Percentiles rank a stretch among this genome's conserved stretches.
phyloP scores from a whole-genome alignment of 2,113 vertebrate genomes.

The Rhinogobius similis region DNA sequence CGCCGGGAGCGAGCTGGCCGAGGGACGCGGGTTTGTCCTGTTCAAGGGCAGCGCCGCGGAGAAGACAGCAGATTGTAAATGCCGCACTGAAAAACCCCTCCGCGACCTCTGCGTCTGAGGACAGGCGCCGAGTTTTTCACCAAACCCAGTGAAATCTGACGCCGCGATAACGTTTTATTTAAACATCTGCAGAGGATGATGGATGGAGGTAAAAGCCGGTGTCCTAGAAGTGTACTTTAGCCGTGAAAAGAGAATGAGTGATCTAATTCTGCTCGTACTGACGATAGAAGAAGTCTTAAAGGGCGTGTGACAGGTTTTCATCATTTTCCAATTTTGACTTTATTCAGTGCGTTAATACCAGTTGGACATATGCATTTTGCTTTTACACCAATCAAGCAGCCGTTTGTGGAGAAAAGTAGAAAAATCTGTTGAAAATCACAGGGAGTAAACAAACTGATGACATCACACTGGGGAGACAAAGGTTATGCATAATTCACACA shows the following conservation, averaged over 20 bases:
- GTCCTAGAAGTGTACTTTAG: neutral
- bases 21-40: slow-evolving; percentile 6
- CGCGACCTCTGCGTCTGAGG: slow-evolving; percentile 27
- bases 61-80: slow-evolving; percentile 16
- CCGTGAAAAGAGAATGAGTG: neutral
- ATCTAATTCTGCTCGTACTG: neutral
- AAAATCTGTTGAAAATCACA: no score
- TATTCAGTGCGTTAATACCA: no score
- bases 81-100: slow-evolving; percentile 36
- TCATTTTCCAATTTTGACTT: no score
- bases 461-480: no score
- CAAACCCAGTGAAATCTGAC: neutral
- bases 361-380: no score
- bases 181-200: slow-evolving; percentile 1
- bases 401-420: no score
- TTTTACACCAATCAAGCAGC: no score
- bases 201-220: neutral
- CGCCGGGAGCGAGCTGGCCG: slow-evolving; percentile 30
- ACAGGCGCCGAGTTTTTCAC: slow-evolving; percentile 15
- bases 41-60: slow-evolving; percentile 49
- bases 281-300: neutral
- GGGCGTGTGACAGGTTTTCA: no score
- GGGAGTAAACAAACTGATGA: no score
- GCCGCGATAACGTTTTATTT: neutral
- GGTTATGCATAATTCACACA: no score